Conservation (phyloP, 2,888 invertebrate species). For the Zygothrica quintamaculata region DNA sequence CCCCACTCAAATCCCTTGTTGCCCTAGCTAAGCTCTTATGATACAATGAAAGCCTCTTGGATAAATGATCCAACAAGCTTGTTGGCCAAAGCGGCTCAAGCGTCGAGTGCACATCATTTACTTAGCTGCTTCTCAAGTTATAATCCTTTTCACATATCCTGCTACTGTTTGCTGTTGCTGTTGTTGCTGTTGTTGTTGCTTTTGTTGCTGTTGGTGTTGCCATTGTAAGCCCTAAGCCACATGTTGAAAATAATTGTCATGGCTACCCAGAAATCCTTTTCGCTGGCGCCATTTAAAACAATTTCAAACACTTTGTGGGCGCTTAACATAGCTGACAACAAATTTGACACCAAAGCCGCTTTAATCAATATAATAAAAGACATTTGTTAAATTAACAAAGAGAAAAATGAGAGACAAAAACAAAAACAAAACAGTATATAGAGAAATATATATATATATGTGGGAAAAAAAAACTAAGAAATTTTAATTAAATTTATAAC, state of each 20-base stretch:
- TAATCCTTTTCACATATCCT: constrained; percentile 60
- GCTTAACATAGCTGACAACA: constrained; percentile 78
- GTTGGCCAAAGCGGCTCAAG: constrained; percentile 49
- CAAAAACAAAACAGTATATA: constrained; percentile 27
- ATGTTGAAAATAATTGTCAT: constrained; percentile 79
- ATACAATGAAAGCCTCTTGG: neutral
- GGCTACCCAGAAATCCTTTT: constrained; percentile 66
- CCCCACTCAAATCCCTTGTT: too few species aligned
- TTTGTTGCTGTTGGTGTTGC: constrained; percentile 11
- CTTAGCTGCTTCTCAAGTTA: constrained; percentile 50
- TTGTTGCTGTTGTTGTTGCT: constrained; percentile 7
- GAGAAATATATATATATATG: too few species aligned
- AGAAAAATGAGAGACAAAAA: constrained; percentile 8
- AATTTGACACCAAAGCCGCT: constrained; percentile 79
- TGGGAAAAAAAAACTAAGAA: constrained; percentile 38
- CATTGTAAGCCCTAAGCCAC: constrained; percentile 41
- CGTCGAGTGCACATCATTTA: constrained; percentile 49
- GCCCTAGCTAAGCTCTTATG: too few species aligned
- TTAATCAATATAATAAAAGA: constrained; percentile 79
- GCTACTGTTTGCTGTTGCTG: neutral
- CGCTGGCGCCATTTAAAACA: constrained; percentile 69
- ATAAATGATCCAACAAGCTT: constrained; percentile 39
- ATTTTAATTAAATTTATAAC: constrained; percentile 80
- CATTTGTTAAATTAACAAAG: constrained; percentile 73
- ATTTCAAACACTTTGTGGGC: constrained; percentile 75